phyloP scores from a whole-genome alignment of 2,797 vertebrate genomes.

The Sciaenops ocellatus region DNA sequence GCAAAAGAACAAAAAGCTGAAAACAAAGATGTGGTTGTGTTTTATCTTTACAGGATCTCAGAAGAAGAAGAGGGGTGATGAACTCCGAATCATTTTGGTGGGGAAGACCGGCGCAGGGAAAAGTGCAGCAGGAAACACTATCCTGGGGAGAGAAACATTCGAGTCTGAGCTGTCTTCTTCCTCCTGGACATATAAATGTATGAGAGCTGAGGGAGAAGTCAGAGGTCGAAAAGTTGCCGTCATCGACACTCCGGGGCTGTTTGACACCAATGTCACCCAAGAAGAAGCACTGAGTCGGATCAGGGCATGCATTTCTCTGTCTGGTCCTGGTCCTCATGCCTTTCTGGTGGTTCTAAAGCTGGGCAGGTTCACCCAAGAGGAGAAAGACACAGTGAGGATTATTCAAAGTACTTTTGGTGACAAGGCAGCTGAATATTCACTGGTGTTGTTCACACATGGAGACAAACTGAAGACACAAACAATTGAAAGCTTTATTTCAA shows the following conservation, averaged over 20 bases:
- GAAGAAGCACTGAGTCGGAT: conserved; percentile 56
- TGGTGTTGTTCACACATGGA: conserved; percentile 68
- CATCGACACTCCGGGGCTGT: conserved; percentile 64
- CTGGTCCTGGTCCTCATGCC: conserved; percentile 60
- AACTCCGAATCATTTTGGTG: conserved; percentile 54
- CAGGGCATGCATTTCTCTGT: conserved; percentile 42
- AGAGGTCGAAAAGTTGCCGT: conserved; percentile 31
- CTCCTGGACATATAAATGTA: conserved; percentile 55
- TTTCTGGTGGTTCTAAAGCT: conserved; percentile 66
- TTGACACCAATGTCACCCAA: conserved; percentile 54
- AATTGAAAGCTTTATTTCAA: conserved; percentile 58
- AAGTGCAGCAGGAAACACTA: conserved; percentile 66
- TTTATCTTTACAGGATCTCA: conserved; percentile 44
- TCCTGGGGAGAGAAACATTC: conserved; percentile 57
- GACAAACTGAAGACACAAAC: conserved; percentile 66
- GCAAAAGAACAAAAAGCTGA: neutral
- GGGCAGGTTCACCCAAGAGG: conserved; percentile 65
- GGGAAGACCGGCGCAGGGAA: conserved; percentile 70
- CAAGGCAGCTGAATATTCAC: conserved; percentile 17
- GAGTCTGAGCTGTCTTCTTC: conserved; percentile 51
- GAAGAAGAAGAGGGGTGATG: conserved; percentile 39
- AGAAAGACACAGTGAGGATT: conserved; percentile 46
- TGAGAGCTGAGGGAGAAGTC: conserved; percentile 38
- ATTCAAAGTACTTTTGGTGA: conserved; percentile 56
- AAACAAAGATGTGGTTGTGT: conserved; percentile 5